Conservation (phyloP, 2,113 vertebrate species). For the Mastomys coucha region DNA sequence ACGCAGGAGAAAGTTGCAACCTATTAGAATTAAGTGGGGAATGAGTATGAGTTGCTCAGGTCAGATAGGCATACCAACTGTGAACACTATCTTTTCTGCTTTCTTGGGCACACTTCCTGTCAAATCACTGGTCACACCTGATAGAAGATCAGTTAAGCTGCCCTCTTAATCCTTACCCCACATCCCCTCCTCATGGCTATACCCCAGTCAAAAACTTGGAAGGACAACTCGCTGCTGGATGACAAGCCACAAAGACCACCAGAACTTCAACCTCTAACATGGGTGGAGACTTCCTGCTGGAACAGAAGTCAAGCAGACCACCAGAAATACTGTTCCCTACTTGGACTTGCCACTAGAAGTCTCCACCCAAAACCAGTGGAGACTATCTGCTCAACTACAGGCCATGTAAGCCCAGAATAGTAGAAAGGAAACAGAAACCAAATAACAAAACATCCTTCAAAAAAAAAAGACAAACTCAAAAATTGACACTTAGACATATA, state of each 20-base stretch:
- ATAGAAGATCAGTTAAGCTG: not conserved
- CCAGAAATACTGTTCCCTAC: not conserved
- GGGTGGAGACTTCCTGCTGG: not conserved
- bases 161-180: not conserved
- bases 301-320: not conserved
- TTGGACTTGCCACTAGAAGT: no score
- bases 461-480: not conserved
- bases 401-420: not conserved
- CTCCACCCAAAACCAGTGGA: not conserved
- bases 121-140: not conserved
- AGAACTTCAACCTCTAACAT: not conserved
- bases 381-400: not conserved
- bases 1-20: not conserved
- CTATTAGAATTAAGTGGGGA: not conserved
- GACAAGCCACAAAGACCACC: not conserved
- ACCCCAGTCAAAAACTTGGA: not conserved
- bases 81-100: not conserved
- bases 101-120: not conserved
- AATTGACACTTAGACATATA: not conserved
- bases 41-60: not conserved
- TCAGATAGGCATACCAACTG: not conserved
- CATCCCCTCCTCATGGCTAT: not conserved
- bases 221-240: not conserved
- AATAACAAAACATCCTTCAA: not conserved
- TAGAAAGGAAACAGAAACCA: not conserved